Evolutionary conservation across 2,113 vertebrate species (phyloP).

Genomic region (Acrocephalus arundinaceus): DNA sequence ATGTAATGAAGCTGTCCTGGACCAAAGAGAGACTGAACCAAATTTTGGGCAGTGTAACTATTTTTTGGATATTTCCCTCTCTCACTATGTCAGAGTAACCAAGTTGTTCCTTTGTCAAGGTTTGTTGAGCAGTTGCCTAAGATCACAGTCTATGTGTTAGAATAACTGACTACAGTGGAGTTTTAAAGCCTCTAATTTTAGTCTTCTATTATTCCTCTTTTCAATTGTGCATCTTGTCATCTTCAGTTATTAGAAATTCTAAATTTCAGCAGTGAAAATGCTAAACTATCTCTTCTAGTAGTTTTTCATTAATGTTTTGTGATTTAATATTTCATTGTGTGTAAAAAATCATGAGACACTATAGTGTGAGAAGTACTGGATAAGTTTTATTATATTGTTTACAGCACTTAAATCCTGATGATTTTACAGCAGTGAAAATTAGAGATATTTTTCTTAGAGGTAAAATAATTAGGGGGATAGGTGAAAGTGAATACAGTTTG

Average conservation of each 20-base stretch:
- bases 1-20: neutral
- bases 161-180: neutral
- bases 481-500: conserved; percentile 19
- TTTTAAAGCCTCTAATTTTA: neutral
- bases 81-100: neutral
- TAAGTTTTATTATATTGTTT: conserved; percentile 12
- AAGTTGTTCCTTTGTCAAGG: neutral
- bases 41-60: neutral
- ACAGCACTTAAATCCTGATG: conserved; percentile 15
- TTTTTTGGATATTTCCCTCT: neutral
- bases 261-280: conserved; percentile 6
- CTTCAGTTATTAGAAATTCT: conserved; percentile 3
- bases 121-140: neutral
- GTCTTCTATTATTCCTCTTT: neutral
- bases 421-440: conserved; percentile 62
- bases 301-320: neutral
- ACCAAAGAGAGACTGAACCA: neutral
- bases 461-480: conserved; percentile 67
- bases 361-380: neutral
- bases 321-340: neutral
- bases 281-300: neutral
- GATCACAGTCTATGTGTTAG: neutral
- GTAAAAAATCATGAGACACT: neutral
- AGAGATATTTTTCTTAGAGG: conserved; percentile 59
- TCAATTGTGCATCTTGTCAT: neutral